These are phyloP conservation scores for Labrus mixtus DNA, from an alignment of 2,113 vertebrate genomes.

Conservation along the genomic window DNA sequence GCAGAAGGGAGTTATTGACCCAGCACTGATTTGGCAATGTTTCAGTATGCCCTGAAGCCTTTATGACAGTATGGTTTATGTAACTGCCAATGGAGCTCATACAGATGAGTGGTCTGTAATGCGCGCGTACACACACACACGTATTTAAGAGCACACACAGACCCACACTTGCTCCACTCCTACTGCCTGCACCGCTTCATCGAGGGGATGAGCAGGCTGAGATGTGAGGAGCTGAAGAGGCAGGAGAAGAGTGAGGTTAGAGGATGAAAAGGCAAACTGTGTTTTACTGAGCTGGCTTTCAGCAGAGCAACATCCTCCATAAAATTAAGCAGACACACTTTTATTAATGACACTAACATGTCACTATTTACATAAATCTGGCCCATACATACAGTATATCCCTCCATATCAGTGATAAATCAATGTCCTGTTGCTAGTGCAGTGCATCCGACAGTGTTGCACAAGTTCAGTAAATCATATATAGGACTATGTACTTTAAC, in stretches of 20 bases:
- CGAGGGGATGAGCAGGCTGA: constrained; percentile 55
- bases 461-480: not conserved
- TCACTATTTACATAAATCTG: constrained; percentile 16
- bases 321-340: not conserved
- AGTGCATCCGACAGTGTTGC: not conserved
- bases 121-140: constrained; percentile 20
- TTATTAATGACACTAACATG: constrained; percentile 6
- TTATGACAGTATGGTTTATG: constrained; percentile 76
- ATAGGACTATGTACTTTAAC: not conserved
- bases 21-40: constrained; percentile 69
- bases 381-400: not conserved
- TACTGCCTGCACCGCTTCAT: constrained; percentile 51
- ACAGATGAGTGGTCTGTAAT: constrained; percentile 67
- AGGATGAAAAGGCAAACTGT: constrained; percentile 42
- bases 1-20: constrained; percentile 70
- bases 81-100: constrained; percentile 71
- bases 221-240: constrained; percentile 68
- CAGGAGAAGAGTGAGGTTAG: constrained; percentile 52
- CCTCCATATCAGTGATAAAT: not conserved
- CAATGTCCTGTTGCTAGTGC: not conserved
- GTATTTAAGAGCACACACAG: constrained; percentile 17
- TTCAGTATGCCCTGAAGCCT: constrained; percentile 66
- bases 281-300: constrained; percentile 26
- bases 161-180: constrained; percentile 19
- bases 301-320: constrained; percentile 20